Conservation (phyloP, 2,888 invertebrate species). For the Acheta domesticus region DNA sequence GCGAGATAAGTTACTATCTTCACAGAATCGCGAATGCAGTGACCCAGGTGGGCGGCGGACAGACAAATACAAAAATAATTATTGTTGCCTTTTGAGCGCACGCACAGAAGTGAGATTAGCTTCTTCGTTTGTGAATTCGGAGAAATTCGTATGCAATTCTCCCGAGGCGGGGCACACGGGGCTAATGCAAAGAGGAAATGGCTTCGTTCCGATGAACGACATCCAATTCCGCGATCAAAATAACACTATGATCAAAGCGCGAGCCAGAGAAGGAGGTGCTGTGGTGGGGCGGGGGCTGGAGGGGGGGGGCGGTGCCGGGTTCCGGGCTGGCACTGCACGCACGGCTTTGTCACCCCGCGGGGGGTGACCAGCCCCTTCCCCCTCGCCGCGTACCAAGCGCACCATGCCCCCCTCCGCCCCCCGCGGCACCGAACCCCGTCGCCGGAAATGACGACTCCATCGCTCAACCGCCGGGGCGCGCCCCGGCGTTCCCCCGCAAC, state of each 20-base stretch:
- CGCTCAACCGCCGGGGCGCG: neutral
- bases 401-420: neutral
- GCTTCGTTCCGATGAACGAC: neutral
- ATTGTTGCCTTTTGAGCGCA: neutral
- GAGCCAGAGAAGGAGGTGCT: neutral
- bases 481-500: too few species aligned
- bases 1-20: too few species aligned
- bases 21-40: too few species aligned
- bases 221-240: constrained; percentile 9
- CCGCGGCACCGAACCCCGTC: neutral
- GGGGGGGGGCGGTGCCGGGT: constrained; percentile 4
- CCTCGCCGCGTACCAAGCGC: neutral
- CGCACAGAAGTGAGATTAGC: neutral
- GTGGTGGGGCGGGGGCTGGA: neutral
- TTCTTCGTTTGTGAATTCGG: neutral
- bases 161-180: neutral
- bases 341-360: constrained; percentile 8
- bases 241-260: neutral
- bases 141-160: neutral
- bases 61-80: neutral
- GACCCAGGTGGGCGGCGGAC: too few species aligned
- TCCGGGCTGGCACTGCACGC: constrained; percentile 25
- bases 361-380: neutral
- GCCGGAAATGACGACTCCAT: neutral
- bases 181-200: neutral